Conservation (phyloP, 2,797 vertebrate species). For the Setipinna tenuifilis region DNA sequence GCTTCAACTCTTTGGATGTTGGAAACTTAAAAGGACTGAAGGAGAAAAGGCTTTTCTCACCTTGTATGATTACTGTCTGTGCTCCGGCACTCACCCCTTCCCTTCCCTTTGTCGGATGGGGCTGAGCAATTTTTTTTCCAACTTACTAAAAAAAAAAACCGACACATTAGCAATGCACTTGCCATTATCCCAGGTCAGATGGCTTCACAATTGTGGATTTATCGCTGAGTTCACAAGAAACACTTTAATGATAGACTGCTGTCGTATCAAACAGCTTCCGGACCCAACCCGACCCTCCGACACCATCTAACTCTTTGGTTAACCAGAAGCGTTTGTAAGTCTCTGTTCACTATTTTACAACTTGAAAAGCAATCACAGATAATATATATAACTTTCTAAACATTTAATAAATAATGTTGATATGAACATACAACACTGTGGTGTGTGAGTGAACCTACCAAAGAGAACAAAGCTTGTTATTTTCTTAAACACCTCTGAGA, state of each 20-base stretch:
- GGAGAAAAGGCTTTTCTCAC: conserved; percentile 72
- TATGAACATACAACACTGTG: neutral
- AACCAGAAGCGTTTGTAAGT: conserved; percentile 36
- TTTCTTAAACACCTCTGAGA: neutral
- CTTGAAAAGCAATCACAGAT: neutral
- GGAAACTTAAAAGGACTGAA: conserved; percentile 73
- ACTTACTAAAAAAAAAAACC: conserved; percentile 76
- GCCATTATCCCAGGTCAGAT: conserved; percentile 71
- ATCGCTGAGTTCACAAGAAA: conserved; percentile 62
- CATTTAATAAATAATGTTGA: neutral
- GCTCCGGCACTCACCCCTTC: conserved; percentile 62
- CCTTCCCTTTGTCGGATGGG: conserved; percentile 68
- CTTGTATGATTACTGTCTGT: conserved; percentile 74
- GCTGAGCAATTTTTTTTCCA: conserved; percentile 77
- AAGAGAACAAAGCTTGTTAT: neutral
- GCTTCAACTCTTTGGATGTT: conserved; percentile 71
- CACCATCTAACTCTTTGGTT: conserved; percentile 65
- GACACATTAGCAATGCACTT: conserved; percentile 75
- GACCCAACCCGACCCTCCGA: conserved; percentile 65
- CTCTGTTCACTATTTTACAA: neutral
- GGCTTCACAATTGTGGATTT: conserved; percentile 67
- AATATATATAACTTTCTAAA: too few relatives aligned
- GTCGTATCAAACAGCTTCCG: conserved; percentile 68
- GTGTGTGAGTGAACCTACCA: neutral
- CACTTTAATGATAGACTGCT: conserved; percentile 71